A percentile compares a stretch with the other conserved stretches of the same genome.
These are phyloP conservation scores for Ceriagrion tenellum DNA, from an alignment of 2,888 invertebrate species.

Conservation along the genomic window DNA sequence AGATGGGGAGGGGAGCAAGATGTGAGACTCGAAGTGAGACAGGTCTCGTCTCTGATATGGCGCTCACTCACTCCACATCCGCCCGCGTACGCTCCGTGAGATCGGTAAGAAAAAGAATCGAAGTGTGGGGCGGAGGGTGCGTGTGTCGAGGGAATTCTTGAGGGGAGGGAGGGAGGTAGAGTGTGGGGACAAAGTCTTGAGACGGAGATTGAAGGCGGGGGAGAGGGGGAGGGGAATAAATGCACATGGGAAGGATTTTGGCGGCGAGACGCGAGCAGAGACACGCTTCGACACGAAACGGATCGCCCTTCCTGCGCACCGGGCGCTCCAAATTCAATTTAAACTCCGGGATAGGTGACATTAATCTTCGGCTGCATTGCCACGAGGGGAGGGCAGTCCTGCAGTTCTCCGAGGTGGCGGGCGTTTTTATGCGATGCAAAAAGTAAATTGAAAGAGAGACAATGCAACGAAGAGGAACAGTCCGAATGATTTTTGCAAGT, in stretches of 20 bases:
- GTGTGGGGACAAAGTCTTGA: not conserved
- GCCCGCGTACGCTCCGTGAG: not conserved
- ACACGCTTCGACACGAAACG: constrained; percentile 3
- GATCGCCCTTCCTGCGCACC: not conserved
- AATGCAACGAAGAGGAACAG: not conserved
- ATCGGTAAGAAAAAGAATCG: not conserved
- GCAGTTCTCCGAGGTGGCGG: not conserved
- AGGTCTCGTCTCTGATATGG: not conserved
- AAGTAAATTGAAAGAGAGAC: not conserved
- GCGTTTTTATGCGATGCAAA: not conserved
- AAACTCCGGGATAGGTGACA: constrained; percentile 6
- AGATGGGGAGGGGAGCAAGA: not conserved
- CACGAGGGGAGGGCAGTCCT: not conserved
- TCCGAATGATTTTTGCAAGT: not conserved
- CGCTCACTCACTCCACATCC: not conserved
- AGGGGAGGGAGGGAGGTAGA: not conserved
- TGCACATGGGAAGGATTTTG: not conserved
- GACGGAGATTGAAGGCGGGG: not conserved
- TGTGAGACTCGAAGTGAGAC: not conserved
- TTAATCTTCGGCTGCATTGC: constrained; percentile 3
- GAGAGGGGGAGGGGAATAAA: not conserved
- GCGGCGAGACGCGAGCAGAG: not conserved
- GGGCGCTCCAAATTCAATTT: constrained; percentile 4
- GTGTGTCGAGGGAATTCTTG: too few species aligned
- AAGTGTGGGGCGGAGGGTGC: not conserved